Conservation (phyloP, 1,140 invertebrate genomes). For the Musca domestica region DNA sequence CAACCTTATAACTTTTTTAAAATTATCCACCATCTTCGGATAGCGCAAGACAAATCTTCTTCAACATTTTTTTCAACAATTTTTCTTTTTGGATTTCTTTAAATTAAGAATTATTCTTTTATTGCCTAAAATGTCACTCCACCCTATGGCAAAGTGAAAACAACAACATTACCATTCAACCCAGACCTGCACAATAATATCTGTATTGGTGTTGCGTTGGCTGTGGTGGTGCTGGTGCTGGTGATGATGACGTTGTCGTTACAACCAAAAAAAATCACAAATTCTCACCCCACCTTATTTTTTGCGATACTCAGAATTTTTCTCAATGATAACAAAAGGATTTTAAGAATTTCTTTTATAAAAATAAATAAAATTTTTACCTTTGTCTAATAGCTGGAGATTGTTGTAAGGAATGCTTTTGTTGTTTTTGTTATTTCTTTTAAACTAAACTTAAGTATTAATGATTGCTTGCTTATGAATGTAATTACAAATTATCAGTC, state of each 20-base stretch:
- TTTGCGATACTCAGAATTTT: no score
- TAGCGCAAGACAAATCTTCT: no score
- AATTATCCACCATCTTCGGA: no score
- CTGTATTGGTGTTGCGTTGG: background rate
- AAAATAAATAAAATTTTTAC: background rate
- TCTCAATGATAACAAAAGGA: background rate
- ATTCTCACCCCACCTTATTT: no score
- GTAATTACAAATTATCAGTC: background rate
- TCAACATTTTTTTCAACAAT: no score
- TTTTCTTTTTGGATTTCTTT: no score
- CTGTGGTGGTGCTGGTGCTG: background rate
- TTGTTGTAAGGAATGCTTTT: background rate
- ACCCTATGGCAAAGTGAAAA: no score
- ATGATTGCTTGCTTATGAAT: background rate
- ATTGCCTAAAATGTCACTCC: no score
- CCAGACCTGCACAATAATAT: constrained; percentile 15
- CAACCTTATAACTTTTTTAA: no score
- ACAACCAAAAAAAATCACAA: background rate
- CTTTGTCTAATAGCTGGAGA: background rate
- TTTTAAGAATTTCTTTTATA: background rate
- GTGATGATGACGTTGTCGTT: background rate
- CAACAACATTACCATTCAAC: background rate
- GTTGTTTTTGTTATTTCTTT: background rate
- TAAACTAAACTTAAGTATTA: background rate
- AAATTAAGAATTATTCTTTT: no score